Evolutionary conservation across 1,140 invertebrate species (phyloP).

Genomic region (Drosophila tsacasi): DNA sequence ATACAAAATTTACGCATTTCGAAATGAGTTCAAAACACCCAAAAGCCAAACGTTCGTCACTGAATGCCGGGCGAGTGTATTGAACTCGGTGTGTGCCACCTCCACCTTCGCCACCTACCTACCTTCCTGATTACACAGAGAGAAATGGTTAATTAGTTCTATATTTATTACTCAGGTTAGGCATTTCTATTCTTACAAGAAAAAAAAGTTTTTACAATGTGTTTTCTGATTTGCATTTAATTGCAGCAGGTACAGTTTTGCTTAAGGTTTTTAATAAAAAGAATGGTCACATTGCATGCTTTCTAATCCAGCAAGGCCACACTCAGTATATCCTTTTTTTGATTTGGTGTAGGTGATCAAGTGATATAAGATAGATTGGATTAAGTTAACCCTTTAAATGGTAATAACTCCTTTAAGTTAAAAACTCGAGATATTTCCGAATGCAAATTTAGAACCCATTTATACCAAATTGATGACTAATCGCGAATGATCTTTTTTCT

Average conservation of each 20-base stretch:
- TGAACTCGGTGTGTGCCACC: conserved; percentile 58
- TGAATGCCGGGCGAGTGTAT: conserved; percentile 69
- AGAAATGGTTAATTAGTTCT: neutral
- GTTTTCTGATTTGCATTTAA: too few species aligned
- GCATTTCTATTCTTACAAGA: neutral
- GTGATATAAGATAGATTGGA: neutral
- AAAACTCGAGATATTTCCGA: neutral
- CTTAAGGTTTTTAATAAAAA: neutral
- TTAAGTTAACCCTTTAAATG: neutral
- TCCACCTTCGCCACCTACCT: conserved; percentile 31
- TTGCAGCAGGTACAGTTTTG: too few species aligned
- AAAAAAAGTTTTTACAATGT: too few species aligned
- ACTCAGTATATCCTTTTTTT: neutral
- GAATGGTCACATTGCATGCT: neutral
- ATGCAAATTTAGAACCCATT: neutral
- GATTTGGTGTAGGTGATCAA: too few species aligned
- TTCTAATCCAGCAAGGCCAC: neutral
- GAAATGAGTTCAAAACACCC: conserved; percentile 57
- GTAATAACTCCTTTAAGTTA: neutral
- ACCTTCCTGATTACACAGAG: conserved; percentile 26
- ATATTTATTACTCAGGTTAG: neutral
- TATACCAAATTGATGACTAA: neutral
- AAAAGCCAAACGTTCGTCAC: conserved; percentile 31
- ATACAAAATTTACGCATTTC: conserved; percentile 53
- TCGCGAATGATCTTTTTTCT: conserved; percentile 4